Base-by-base conservation (phyloP, 2,113 vertebrate species). In the Uropsilus gracilis region DNA sequence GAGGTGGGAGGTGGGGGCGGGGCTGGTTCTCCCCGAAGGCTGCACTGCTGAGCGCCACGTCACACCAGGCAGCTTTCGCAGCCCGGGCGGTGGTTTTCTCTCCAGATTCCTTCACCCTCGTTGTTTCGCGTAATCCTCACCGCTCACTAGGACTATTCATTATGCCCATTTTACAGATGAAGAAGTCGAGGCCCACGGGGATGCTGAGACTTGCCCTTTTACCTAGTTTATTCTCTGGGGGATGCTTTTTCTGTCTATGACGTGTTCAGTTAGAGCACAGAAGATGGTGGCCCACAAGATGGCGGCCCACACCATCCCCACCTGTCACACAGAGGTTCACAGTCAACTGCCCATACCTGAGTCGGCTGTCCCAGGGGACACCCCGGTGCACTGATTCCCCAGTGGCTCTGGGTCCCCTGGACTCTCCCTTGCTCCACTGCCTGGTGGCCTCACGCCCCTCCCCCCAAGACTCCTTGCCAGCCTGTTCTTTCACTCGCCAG, bases 1-100 rank as follows among this genome's bases (percentile, higher is more conserved):
- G 68, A 98, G 97, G 53, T 5, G 5, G 26, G n/a, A 10, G 57
- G 89, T n/a, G 61, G 69, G 66, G 12, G 34, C 50, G 37, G 44
- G 5, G 8, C 16, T 30, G 22, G 37, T 34, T 28, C 50, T 85
- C 5, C n/a, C 42, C 4, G 37, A 1, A 32, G 0, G 20, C 10
- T 0, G n/a, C 12, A 17, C 48, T 30, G 7, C n/a, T 72, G 69
- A 71, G 24, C 39, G 46, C 89, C 55, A 17, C 0, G 0, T 18
- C 44, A 17, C 9, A 3, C 5, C n/a, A 1, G 5, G 11, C n/a
- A 1, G 42, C 46, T 4, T 0, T 59, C 26, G 55, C 32, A 12
- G 57, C 24, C 89, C 17, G 13, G 69, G 68, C 3, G 2, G 32
- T 44, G 1, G 14, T 20, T 18, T 16, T 0, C 28, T 46, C 34